phyloP scores from a whole-genome alignment of 2,797 vertebrate genomes.

The Tolypeutes matacus region DNA sequence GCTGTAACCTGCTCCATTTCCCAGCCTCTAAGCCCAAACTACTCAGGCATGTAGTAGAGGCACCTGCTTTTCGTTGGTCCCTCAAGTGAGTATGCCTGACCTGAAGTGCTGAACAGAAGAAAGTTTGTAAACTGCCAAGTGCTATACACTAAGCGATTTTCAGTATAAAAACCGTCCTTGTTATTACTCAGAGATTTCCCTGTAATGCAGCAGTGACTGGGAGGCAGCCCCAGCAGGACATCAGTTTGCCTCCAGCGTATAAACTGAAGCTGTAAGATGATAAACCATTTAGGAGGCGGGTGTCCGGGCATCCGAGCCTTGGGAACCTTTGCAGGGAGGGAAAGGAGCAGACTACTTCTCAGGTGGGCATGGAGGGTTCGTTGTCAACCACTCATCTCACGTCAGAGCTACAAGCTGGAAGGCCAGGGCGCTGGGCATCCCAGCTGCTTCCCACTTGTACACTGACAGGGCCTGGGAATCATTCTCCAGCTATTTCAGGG shows the following conservation, averaged over 20 bases:
- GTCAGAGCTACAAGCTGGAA: accelerated
- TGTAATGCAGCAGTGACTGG: no score
- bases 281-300: background rate
- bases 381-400: accelerated
- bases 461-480: background rate
- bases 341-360: background rate
- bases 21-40: background rate
- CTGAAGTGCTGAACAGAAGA: background rate
- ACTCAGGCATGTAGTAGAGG: background rate
- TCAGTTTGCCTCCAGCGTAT: background rate
- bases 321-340: background rate
- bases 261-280: no score
- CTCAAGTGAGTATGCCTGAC: background rate
- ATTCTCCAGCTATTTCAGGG: background rate
- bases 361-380: accelerated
- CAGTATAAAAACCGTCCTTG: no score
- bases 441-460: accelerated
- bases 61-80: background rate
- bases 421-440: accelerated
- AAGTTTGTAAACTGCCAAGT: background rate
- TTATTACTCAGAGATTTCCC: no score
- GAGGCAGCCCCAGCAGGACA: no score
- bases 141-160: background rate
- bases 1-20: background rate
- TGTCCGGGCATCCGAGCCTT: background rate